Percentiles rank a stretch among this genome's conserved stretches.
phyloP scores from a whole-genome alignment of 2,888 invertebrate genomes.

The Cyclophora punctaria region DNA sequence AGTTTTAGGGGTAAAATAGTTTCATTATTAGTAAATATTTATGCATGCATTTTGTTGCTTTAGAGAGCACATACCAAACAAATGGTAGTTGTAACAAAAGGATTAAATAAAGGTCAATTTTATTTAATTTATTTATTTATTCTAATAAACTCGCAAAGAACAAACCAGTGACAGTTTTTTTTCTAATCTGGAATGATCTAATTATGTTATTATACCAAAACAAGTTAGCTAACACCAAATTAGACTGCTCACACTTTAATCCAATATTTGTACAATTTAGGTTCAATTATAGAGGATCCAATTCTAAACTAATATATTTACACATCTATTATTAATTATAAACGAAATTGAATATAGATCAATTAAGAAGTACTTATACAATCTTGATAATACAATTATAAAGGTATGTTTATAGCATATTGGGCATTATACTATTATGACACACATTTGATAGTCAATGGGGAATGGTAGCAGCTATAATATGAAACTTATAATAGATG shows the following conservation, averaged over 20 bases:
- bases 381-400: no score
- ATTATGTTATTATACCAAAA: neutral
- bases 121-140: no score
- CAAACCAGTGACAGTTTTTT: neutral
- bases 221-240: neutral
- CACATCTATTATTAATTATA: constrained; percentile 5
- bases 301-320: constrained; percentile 6
- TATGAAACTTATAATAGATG: constrained; percentile 1
- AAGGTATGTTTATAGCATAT: no score
- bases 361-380: no score
- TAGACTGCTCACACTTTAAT: neutral
- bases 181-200: constrained; percentile 16
- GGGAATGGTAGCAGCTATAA: constrained; percentile 2
- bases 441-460: no score
- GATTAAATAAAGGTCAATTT: no score
- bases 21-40: no score
- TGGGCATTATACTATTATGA: no score
- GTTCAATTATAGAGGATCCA: constrained; percentile 2
- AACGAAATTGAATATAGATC: neutral
- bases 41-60: no score
- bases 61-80: no score
- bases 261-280: neutral
- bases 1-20: no score
- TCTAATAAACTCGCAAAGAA: neutral
- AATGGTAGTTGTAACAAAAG: no score